Conservation (phyloP, 2,113 vertebrate genomes). For the Piaya cayana region DNA sequence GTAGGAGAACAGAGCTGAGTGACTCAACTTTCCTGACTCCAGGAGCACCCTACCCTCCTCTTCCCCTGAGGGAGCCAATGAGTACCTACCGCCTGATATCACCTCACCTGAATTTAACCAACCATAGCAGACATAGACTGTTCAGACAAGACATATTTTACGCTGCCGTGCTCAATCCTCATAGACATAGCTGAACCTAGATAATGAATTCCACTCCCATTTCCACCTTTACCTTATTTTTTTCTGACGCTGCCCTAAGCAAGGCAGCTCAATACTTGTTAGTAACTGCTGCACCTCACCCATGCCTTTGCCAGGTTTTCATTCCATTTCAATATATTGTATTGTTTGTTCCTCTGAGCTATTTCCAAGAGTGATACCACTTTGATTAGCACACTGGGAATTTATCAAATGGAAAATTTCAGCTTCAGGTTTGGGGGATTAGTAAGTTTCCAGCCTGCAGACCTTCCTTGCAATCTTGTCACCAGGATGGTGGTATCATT, state of each 20-base stretch:
- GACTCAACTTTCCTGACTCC: not conserved
- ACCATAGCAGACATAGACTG: not conserved
- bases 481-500: not conserved
- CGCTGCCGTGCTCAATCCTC: not conserved
- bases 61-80: not conserved
- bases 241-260: not conserved
- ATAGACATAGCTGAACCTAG: not conserved
- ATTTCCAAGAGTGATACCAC: not conserved
- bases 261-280: conserved; percentile 11
- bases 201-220: not conserved
- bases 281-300: not conserved
- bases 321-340: not conserved
- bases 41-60: conserved; percentile 6
- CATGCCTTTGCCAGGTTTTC: not conserved
- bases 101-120: conserved; percentile 53
- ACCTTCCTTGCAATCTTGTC: not conserved
- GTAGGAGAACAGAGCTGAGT: not conserved
- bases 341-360: not conserved
- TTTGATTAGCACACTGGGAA: not conserved
- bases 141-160: not conserved
- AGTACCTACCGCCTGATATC: conserved; percentile 48
- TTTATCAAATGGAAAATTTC: not conserved
- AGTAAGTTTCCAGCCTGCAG: not conserved
- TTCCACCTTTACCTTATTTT: not conserved
- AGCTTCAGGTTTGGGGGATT: not conserved